These are phyloP conservation scores for Drosophila simulans DNA, from an alignment of 1,140 invertebrate species.

Conservation along the genomic window DNA sequence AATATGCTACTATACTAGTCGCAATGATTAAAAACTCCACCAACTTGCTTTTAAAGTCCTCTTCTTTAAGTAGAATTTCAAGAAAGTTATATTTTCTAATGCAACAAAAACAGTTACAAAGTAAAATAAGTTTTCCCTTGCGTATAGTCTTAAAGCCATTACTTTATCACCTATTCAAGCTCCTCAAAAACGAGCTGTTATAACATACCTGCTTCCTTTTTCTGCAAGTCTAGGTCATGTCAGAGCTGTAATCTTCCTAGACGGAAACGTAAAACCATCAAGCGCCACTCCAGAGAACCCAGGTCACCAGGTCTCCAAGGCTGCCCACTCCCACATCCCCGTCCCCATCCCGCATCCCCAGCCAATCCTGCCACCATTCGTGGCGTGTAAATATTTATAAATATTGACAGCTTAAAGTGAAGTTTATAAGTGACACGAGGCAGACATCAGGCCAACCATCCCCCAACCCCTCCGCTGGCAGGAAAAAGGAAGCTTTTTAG, in stretches of 20 bases:
- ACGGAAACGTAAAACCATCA: constrained; percentile 8
- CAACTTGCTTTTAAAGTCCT: too few relatives aligned
- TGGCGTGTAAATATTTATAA: constrained; percentile 78
- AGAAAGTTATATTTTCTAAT: too few relatives aligned
- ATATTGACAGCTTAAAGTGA: constrained; percentile 82
- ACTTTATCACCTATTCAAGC: not conserved
- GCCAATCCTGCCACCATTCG: constrained; percentile 32
- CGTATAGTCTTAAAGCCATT: not conserved
- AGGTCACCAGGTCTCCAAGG: constrained; percentile 9
- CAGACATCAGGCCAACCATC: constrained; percentile 38
- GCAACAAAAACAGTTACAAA: too few relatives aligned
- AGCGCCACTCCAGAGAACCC: constrained; percentile 17
- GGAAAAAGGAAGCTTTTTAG: constrained; percentile 67
- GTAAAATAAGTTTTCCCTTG: too few relatives aligned
- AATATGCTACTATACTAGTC: too few relatives aligned
- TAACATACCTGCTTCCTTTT: constrained; percentile 1
- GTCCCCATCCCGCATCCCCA: too few relatives aligned
- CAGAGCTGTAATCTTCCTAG: constrained; percentile 15
- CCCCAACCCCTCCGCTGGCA: constrained; percentile 9
- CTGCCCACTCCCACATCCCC: not conserved
- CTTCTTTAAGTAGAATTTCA: too few relatives aligned
- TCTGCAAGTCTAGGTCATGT: constrained; percentile 14
- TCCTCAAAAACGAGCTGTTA: not conserved
- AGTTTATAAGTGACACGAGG: constrained; percentile 78
- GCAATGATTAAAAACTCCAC: too few relatives aligned